These are phyloP conservation scores for Philonicus albiceps DNA, from an alignment of 2,888 invertebrate genomes.

Conservation along the genomic window DNA sequence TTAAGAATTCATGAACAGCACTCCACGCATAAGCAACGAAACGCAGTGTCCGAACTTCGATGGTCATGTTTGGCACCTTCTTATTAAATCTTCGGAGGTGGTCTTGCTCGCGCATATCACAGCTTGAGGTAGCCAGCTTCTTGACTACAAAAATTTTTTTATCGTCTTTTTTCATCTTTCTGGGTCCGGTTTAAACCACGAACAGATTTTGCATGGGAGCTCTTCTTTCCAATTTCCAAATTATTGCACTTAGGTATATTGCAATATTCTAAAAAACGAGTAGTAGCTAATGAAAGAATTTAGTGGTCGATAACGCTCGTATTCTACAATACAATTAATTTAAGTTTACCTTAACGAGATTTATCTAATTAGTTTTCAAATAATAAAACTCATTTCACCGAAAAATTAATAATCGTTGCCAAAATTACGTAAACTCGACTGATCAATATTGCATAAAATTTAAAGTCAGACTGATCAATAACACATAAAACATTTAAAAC, in stretches of 20 bases:
- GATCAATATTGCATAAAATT: too few relatives aligned
- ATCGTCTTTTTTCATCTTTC: not conserved
- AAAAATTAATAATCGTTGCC: too few relatives aligned
- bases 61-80: constrained; percentile 38
- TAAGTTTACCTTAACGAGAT: not conserved
- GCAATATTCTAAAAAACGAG: not conserved
- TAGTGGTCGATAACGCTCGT: not conserved
- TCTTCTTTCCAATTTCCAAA: not conserved
- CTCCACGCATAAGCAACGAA: not conserved
- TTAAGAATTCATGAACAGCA: constrained; percentile 44
- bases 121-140: not conserved
- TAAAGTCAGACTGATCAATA: too few relatives aligned
- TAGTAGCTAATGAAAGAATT: not conserved
- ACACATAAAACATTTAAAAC: too few relatives aligned
- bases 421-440: too few relatives aligned
- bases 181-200: not conserved
- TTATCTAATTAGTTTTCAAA: not conserved
- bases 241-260: not conserved
- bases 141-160: not conserved
- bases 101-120: constrained; percentile 21
- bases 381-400: too few relatives aligned
- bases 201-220: not conserved
- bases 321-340: not conserved
- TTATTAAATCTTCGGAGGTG: constrained; percentile 25
- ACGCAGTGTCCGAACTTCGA: constrained; percentile 31